phyloP scores from a whole-genome alignment of 1,140 invertebrate genomes.

The Teleogryllus occipitalis region DNA sequence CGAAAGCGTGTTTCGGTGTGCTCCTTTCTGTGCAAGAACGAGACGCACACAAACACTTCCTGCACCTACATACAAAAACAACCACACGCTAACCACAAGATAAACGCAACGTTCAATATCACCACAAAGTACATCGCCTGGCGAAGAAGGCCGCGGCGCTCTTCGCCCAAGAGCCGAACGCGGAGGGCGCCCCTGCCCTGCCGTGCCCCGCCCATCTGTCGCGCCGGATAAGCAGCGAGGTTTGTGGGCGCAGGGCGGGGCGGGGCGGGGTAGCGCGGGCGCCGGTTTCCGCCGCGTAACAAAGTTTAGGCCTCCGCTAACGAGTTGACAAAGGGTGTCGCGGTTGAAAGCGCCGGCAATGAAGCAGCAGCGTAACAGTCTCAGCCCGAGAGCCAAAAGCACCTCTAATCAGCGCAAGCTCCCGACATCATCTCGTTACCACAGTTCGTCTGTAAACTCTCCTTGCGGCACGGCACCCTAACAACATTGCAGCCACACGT shows the following conservation, averaged over 20 bases:
- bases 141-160: no score
- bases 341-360: not conserved
- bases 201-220: no score
- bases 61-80: no score
- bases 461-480: not conserved
- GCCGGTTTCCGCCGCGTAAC: not conserved
- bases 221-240: not conserved
- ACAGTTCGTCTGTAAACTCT: not conserved
- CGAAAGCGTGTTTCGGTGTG: no score
- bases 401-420: constrained; percentile 3
- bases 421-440: not conserved
- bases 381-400: not conserved
- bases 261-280: no score
- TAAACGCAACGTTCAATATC: no score
- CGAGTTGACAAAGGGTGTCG: not conserved
- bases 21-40: no score
- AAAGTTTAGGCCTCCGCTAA: constrained; percentile 3
- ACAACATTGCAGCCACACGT: not conserved
- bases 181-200: no score
- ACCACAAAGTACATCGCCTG: no score
- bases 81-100: no score
- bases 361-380: not conserved
- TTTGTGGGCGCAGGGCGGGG: not conserved
- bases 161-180: no score
- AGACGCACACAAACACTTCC: no score